phyloP scores from a whole-genome alignment of 2,113 vertebrate genomes.

The Phrynocephalus versicolor region DNA sequence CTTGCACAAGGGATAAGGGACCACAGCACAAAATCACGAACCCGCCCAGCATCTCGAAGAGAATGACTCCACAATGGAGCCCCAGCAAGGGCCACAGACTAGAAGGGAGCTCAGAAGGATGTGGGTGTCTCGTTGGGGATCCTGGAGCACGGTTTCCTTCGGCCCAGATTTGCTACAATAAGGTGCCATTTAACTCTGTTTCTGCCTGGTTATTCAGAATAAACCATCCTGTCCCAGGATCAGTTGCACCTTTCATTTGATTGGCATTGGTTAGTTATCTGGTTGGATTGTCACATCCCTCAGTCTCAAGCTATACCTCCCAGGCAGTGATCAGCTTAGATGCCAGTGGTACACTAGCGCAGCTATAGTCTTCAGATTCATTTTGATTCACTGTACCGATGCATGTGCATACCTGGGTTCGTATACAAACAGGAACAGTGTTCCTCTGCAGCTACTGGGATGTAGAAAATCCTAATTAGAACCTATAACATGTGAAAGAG shows the following conservation, averaged over 20 bases:
- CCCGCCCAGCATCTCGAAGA: conserved; percentile 3
- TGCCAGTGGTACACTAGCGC: too few relatives aligned
- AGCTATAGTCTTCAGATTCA: neutral
- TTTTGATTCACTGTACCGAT: neutral
- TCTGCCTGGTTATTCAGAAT: conserved; percentile 19
- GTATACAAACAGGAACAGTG: neutral
- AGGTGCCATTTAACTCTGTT: neutral
- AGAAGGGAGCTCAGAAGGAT: neutral
- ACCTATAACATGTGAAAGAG: too few relatives aligned
- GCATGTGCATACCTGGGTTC: neutral
- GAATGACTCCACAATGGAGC: neutral
- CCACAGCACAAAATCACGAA: conserved; percentile 17
- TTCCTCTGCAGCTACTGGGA: too few relatives aligned
- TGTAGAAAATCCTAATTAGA: too few relatives aligned
- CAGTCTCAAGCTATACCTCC: neutral
- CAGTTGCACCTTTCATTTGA: neutral
- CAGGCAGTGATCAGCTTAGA: too few relatives aligned
- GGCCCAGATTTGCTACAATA: neutral
- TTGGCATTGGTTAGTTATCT: neutral
- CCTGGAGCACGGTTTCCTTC: neutral
- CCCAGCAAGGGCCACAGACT: neutral
- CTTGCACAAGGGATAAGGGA: neutral
- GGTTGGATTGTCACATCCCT: neutral
- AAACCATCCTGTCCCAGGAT: conserved; percentile 25
- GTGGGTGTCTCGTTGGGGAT: too few relatives aligned